These are phyloP conservation scores for Rutilus rutilus DNA, from an alignment of 2,113 vertebrate genomes.

Conservation along the genomic window DNA sequence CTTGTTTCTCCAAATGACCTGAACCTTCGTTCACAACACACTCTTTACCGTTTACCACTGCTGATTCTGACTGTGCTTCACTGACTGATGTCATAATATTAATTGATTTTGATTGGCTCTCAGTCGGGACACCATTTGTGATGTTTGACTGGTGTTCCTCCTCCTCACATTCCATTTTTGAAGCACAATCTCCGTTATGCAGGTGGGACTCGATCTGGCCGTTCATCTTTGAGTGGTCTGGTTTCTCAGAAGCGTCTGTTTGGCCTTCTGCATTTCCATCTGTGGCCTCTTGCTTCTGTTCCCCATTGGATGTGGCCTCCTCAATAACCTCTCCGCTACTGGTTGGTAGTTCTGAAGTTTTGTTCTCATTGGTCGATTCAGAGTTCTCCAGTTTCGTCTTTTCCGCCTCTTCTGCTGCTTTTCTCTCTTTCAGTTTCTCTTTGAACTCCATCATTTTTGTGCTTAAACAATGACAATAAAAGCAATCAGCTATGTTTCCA, in stretches of 20 bases:
- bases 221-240: slow-evolving; percentile 38
- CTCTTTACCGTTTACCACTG: slow-evolving; percentile 51
- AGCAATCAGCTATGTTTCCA: background rate
- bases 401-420: slow-evolving; percentile 65
- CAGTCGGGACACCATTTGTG: background rate
- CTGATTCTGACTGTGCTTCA: slow-evolving; percentile 61
- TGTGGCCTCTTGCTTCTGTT: slow-evolving; percentile 39
- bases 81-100: slow-evolving; percentile 62
- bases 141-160: slow-evolving; percentile 15
- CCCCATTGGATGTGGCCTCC: slow-evolving; percentile 56
- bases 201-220: slow-evolving; percentile 39
- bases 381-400: slow-evolving; percentile 51
- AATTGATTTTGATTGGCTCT: slow-evolving; percentile 53
- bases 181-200: slow-evolving; percentile 36
- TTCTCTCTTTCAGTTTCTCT: slow-evolving; percentile 70
- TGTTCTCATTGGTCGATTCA: background rate
- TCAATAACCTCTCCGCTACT: slow-evolving; percentile 52
- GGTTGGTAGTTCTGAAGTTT: slow-evolving; percentile 25
- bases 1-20: slow-evolving; percentile 4
- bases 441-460: slow-evolving; percentile 71
- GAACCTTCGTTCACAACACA: background rate
- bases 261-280: slow-evolving; percentile 23
- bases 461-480: slow-evolving; percentile 57
- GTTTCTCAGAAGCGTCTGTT: slow-evolving; percentile 28
- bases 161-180: slow-evolving; percentile 17